Percentiles rank a stretch among this genome's conserved stretches.
Conservation (phyloP, 2,888 invertebrate genomes). For the Callosobruchus maculatus region DNA sequence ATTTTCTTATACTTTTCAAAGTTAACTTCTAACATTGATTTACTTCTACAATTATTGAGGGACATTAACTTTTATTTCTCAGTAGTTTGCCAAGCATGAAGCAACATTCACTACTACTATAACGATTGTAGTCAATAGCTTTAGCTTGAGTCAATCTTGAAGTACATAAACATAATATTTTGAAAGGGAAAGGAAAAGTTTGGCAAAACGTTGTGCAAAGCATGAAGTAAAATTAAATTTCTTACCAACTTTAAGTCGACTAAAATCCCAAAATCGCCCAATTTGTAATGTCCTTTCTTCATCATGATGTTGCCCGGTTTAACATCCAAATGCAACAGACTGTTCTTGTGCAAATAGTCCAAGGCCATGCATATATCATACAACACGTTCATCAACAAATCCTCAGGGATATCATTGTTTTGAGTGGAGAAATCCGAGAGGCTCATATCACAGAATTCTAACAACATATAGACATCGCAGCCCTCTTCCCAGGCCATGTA, state of each 20-base stretch:
- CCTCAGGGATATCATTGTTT: slow-evolving; percentile 58
- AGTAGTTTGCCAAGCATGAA: no score
- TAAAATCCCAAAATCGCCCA: slow-evolving; percentile 73
- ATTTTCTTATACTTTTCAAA: no score
- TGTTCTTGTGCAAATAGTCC: slow-evolving; percentile 63
- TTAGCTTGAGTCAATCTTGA: no score
- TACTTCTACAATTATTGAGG: no score
- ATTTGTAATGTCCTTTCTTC: slow-evolving; percentile 62
- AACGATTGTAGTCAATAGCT: no score
- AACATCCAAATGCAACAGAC: slow-evolving; percentile 71
- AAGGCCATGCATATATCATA: slow-evolving; percentile 63
- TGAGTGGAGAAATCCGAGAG: slow-evolving; percentile 56
- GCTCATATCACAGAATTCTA: slow-evolving; percentile 66
- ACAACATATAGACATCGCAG: slow-evolving; percentile 63
- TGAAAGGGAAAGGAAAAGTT: no score
- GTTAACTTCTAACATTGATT: no score
- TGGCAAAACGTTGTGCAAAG: background rate
- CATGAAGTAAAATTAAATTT: slow-evolving; percentile 1
- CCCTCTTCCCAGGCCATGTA: slow-evolving; percentile 72
- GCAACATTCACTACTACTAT: no score
- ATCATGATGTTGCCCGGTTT: slow-evolving; percentile 76
- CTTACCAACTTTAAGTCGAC: slow-evolving; percentile 57
- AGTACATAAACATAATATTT: no score
- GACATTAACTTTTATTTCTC: no score
- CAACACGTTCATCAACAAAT: slow-evolving; percentile 63